phyloP scores from a whole-genome alignment of 2,888 invertebrate species.

The Geotrupes spiniger region DNA sequence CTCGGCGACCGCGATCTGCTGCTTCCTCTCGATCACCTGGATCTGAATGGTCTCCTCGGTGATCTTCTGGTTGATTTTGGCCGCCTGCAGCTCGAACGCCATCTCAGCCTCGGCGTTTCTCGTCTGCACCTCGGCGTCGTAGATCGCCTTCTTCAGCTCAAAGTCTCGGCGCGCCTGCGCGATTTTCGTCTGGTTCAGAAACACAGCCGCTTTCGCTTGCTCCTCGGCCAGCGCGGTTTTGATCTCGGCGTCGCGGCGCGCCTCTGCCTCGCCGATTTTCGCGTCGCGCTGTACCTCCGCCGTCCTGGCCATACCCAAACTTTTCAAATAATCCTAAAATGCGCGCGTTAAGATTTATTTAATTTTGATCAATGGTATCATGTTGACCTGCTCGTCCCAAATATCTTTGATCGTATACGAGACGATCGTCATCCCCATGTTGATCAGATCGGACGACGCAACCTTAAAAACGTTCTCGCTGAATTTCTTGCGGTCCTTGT shows the following conservation, averaged over 20 bases:
- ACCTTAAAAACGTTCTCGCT: conserved; percentile 88
- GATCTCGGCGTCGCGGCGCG: conserved; percentile 80
- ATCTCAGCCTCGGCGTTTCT: conserved; percentile 86
- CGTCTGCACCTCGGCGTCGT: conserved; percentile 90
- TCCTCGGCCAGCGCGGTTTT: conserved; percentile 91
- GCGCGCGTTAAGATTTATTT: conserved; percentile 52
- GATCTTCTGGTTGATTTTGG: conserved; percentile 80
- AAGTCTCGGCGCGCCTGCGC: conserved; percentile 92
- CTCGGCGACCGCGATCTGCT: conserved; percentile 84
- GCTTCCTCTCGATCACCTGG: conserved; percentile 53
- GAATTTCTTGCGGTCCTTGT: conserved; percentile 88
- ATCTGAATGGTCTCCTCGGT: conserved; percentile 95
- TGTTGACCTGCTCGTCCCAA: conserved; percentile 86
- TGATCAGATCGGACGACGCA: conserved; percentile 84
- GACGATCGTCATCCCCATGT: conserved; percentile 90
- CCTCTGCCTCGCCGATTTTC: conserved; percentile 91
- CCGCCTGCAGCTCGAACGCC: conserved; percentile 84
- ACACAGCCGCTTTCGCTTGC: conserved; percentile 84
- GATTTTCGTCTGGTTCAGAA: conserved; percentile 88
- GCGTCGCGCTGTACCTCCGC: conserved; percentile 91
- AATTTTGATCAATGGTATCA: no score
- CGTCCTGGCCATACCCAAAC: conserved; percentile 85
- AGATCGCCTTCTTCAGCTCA: conserved; percentile 89
- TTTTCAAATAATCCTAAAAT: conserved; percentile 68
- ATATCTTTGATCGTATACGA: conserved; percentile 89